Conservation (phyloP, 2,113 vertebrate genomes). For the Chitala chitala region DNA sequence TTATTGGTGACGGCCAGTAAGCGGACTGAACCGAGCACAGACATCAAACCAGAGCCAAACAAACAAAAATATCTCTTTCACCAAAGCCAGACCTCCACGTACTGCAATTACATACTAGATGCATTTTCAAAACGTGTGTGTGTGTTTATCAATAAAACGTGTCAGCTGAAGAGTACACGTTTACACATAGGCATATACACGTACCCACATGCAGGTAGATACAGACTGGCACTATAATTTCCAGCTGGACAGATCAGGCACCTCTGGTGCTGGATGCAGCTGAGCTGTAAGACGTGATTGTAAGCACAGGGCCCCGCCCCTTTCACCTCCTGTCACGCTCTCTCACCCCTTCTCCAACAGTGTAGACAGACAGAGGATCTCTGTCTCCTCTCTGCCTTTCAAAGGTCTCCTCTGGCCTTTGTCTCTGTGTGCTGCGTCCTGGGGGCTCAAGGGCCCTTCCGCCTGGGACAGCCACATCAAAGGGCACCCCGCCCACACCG, state of each 20-base stretch:
- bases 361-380: background rate
- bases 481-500: constrained; percentile 13
- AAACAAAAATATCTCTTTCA: background rate
- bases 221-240: background rate
- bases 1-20: background rate
- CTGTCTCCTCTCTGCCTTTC: constrained; percentile 14
- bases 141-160: too few relatives aligned
- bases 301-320: background rate
- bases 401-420: background rate
- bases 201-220: background rate
- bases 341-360: background rate
- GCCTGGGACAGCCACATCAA: constrained; percentile 37
- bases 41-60: background rate
- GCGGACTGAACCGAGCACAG: background rate
- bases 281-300: background rate
- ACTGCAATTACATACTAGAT: too few relatives aligned
- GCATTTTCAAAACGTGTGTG: too few relatives aligned
- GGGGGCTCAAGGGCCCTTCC: constrained; percentile 14
- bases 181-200: background rate
- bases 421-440: constrained; percentile 26
- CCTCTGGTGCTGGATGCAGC: background rate
- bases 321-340: too few relatives aligned
- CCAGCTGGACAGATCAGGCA: background rate
- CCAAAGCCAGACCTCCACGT: background rate
- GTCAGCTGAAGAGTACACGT: too few relatives aligned